These are phyloP conservation scores for Apomyelois bistriatella DNA, from an alignment of 2,888 invertebrate species.

Conservation along the genomic window DNA sequence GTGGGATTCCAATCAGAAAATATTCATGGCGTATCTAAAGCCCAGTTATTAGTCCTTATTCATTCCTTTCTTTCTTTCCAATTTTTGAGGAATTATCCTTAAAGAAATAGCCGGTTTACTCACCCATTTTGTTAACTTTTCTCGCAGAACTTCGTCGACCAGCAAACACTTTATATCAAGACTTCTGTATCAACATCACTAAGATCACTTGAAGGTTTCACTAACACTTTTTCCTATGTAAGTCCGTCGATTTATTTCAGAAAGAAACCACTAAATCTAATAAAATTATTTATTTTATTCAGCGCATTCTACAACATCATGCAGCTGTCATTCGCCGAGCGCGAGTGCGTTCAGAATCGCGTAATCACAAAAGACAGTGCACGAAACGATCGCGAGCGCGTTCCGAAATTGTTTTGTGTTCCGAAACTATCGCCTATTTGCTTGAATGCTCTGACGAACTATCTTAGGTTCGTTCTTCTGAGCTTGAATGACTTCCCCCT, in stretches of 20 bases:
- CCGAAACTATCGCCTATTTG: constrained; percentile 1
- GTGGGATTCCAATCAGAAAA: constrained; percentile 34
- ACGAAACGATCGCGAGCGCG: neutral
- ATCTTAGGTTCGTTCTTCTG: too few species aligned
- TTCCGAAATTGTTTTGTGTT: too few species aligned
- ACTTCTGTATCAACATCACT: constrained; percentile 52
- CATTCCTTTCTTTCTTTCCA: neutral
- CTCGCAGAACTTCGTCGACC: constrained; percentile 30
- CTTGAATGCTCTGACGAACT: too few species aligned
- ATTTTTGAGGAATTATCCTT: constrained; percentile 26
- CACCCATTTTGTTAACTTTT: constrained; percentile 62
- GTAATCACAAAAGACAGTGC: neutral
- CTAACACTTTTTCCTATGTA: constrained; percentile 32
- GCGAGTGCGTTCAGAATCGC: constrained; percentile 27
- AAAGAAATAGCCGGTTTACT: constrained; percentile 51
- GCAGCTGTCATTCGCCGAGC: constrained; percentile 19
- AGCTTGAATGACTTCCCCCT: too few species aligned
- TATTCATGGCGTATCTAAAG: neutral
- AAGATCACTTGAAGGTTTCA: constrained; percentile 39
- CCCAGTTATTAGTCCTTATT: neutral
- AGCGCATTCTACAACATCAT: neutral
- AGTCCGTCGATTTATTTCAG: neutral
- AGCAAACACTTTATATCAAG: constrained; percentile 25
- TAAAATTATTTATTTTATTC: neutral
- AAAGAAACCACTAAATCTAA: neutral